A percentile compares a stretch with the other conserved stretches of the same genome.
Conservation (phyloP, 2,797 vertebrate species). For the Halcyon smyrnensis region DNA sequence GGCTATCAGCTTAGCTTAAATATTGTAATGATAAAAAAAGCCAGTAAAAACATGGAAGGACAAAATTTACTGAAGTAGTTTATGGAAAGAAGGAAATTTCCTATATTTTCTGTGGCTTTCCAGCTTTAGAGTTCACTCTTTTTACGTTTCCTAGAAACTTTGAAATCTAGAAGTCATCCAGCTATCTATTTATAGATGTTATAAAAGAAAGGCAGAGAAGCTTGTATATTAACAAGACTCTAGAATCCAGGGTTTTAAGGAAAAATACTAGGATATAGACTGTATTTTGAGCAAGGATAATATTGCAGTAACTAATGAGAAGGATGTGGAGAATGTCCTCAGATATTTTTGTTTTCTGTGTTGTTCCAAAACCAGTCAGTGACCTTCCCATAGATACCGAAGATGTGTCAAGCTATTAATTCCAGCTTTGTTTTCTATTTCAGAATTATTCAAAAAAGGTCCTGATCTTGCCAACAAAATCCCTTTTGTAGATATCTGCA, state of each 20-base stretch:
- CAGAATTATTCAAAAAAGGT: neutral
- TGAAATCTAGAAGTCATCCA: neutral
- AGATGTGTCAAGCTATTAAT: neutral
- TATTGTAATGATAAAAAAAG: neutral
- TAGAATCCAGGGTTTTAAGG: neutral
- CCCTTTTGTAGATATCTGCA: neutral
- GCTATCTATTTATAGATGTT: neutral
- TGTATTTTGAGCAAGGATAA: neutral
- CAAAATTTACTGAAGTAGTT: neutral
- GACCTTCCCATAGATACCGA: rapidly evolving
- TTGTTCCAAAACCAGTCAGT: neutral
- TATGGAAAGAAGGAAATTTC: neutral
- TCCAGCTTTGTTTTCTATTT: neutral
- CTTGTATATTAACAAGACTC: neutral
- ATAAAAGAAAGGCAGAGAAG: neutral
- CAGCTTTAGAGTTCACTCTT: neutral
- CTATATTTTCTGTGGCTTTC: neutral
- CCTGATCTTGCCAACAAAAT: neutral
- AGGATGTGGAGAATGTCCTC: neutral
- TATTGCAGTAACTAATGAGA: neutral
- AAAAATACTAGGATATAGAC: neutral
- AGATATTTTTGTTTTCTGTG: neutral
- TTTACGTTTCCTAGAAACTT: neutral
- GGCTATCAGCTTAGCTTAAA: neutral
- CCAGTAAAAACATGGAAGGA: neutral